These are phyloP conservation scores for Trissolcus basalis DNA, from an alignment of 1,140 invertebrate genomes.

Conservation along the genomic window DNA sequence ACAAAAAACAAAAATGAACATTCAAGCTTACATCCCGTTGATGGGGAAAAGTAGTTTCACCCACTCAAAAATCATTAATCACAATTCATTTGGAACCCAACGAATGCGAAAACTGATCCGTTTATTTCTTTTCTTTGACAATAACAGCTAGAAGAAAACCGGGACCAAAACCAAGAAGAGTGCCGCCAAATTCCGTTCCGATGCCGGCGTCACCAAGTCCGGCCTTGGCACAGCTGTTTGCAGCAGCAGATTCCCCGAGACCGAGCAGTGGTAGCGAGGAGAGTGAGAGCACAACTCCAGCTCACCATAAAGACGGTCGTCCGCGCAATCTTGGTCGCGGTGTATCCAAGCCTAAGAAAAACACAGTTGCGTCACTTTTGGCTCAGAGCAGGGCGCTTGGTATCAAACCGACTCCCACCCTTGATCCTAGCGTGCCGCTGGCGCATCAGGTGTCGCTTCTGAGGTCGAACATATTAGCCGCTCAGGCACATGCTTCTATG, in stretches of 20 bases:
- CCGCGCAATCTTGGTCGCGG: conserved; percentile 88
- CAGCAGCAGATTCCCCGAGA: conserved; percentile 78
- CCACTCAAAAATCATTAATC: too few relatives aligned
- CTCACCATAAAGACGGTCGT: conserved; percentile 81
- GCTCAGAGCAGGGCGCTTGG: conserved; percentile 89
- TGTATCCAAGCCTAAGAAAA: conserved; percentile 92
- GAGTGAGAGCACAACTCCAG: conserved; percentile 77
- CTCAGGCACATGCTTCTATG: conserved; percentile 76
- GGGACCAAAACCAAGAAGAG: conserved; percentile 82
- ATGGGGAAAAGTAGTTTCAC: too few relatives aligned
- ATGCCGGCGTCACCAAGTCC: conserved; percentile 76
- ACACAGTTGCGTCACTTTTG: conserved; percentile 90
- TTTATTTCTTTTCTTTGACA: background rate
- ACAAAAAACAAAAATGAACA: too few relatives aligned
- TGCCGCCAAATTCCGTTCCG: conserved; percentile 78
- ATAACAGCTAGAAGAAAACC: conserved; percentile 82
- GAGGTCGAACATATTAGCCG: conserved; percentile 79
- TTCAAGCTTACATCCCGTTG: too few relatives aligned
- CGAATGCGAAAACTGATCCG: too few relatives aligned
- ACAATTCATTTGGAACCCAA: too few relatives aligned
- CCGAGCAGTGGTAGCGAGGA: conserved; percentile 82
- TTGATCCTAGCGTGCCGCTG: conserved; percentile 78
- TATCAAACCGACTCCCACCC: conserved; percentile 78
- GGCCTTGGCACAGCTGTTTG: conserved; percentile 77
- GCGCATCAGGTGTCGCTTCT: conserved; percentile 79